Evolutionary conservation across 2,797 vertebrate species (phyloP), one percentile per base, ranked within the genome.

Genomic region (Rhinophrynus dorsalis): DNA sequence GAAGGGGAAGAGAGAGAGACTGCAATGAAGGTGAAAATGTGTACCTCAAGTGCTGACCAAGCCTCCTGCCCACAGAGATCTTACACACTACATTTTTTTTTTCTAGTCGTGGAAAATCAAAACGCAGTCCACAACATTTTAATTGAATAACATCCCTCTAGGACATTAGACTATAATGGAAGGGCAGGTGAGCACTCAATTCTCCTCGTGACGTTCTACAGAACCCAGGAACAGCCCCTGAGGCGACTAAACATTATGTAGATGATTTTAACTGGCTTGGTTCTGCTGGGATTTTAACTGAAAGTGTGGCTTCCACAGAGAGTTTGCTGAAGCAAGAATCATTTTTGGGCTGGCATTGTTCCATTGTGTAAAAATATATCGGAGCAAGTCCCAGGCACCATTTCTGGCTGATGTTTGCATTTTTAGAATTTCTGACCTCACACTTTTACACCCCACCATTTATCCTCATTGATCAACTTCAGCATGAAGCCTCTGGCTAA

Each of bases 401-500:
- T 67, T 73, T 67, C 55, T 73, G 62, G 70, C 70, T 73, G 62
- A 73, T 66, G 70, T 66, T 60, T 60, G 70, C 70, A 73, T 73
- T 67, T 73, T 73, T 37, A 23, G 47, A 52, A 47, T 59, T 60
- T 73, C 45, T 66, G 62, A 67, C 62, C 60, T 66, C 55, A 60
- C 45, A 52, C 10, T 66, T 72, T 73, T 21, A 44, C 45, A 26
- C 45, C 45, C 15, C 55, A 15, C 37, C 70, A 37, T 59, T 54
- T 54, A 52, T 26, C 18, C 70, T 73, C 70, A 73, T 73, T 73
- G 70, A 73, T 73, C 70, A 66, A 66, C 47, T 47, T 52, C 62
- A 66, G 56, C 55, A 54, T 66, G 42, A 45, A 67, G 55, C 70
- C 70, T 73, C 62, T 15, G 70, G 70, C 70, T 15, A 65, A 51